Evolutionary conservation across 2,113 vertebrate genomes (phyloP).

Genomic region (Pelobates fuscus): DNA sequence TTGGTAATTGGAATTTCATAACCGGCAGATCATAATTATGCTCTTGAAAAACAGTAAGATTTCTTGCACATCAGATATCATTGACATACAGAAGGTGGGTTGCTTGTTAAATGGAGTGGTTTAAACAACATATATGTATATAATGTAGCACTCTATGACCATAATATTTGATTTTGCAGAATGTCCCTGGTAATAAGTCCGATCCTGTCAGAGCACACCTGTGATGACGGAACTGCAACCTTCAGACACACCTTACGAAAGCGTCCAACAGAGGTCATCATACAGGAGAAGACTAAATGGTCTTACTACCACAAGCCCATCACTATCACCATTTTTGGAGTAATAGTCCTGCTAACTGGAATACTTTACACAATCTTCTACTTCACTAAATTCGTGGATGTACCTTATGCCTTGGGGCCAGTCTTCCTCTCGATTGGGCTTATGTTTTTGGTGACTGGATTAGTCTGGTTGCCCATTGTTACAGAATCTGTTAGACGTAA

Average conservation of each 20-base stretch:
- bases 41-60: no score
- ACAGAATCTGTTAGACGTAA: conserved; percentile 59
- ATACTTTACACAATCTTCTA: conserved; percentile 55
- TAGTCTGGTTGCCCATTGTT: conserved; percentile 62
- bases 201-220: neutral
- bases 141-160: no score
- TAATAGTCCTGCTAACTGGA: conserved; percentile 52
- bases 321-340: conserved; percentile 58
- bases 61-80: no score
- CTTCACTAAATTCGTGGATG: conserved; percentile 27
- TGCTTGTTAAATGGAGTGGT: no score
- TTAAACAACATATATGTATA: no score
- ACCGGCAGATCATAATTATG: no score
- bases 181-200: neutral
- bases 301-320: conserved; percentile 64
- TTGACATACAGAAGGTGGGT: no score
- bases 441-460: conserved; percentile 62
- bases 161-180: neutral
- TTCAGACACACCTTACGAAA: conserved; percentile 7
- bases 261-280: neutral
- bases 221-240: conserved; percentile 6
- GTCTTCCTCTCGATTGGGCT: conserved; percentile 61
- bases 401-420: conserved; percentile 53
- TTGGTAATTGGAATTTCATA: no score
- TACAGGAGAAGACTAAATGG: conserved; percentile 43